Base-by-base conservation (phyloP, 1,140 invertebrate species). In the Euura saliciscinereae region DNA sequence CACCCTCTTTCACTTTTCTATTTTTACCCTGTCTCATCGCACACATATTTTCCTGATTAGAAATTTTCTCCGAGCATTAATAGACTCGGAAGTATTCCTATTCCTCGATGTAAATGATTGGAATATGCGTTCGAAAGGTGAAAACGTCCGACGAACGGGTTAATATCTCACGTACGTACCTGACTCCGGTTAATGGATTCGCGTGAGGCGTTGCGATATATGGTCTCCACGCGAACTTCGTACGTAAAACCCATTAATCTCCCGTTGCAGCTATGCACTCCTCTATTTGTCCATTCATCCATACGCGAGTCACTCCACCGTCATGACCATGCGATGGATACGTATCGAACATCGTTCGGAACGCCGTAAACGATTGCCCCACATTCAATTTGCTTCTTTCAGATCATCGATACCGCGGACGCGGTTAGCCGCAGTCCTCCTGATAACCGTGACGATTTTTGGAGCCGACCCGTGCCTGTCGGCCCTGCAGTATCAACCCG, bases 401-500 rank as follows among this genome's bases (percentile, higher is more conserved):
- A 74, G 73, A 68, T 74, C 45, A 10, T 28, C 43, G 45, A 64
- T 74, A 44, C 8, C 44, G 11, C 44, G 69, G 69, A 68, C 73
- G 67, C 65, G 44, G 64, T 68, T 74, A 11, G 65, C 59, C n/a
- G 10, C 70, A 43, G 51, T 71, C 6, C 43, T 74, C 13, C 67
- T 11, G 4, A 43, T 67, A 4, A 28, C 70, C 4, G 73, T 59
- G 44, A 13, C 45, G 28, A 70, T 67, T 67, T 67, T 67, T 28
- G 66, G 66, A 42, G 66, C 66, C 4, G 44, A 67, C 5, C 78
- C 72, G 45, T 75, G 51, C 8, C 13, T 8, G 10, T 59, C 11
- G 84, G 78, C 8, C 2, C 71, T 88, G 46, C 84, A 87, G 69
- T 85, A 84, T 76, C 81, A 87, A 69, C 73, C 85, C 45, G 11